Conservation (phyloP, 2,888 invertebrate genomes). For the Ormyrus thymus region DNA sequence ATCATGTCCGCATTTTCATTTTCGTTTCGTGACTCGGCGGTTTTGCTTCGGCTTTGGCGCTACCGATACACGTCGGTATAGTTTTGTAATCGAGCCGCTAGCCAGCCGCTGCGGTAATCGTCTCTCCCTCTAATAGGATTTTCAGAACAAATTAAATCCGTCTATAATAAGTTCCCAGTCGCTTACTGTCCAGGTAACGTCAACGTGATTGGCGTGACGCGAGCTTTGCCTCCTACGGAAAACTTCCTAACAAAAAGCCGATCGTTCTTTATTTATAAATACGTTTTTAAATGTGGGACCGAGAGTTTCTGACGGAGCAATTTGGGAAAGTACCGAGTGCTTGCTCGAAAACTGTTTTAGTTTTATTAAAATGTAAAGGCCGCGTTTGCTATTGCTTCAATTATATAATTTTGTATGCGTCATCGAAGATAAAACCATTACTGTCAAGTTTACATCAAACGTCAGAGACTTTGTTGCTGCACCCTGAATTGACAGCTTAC, state of each 20-base stretch:
- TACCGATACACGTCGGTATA: slow-evolving; percentile 9
- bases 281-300: too few relatives aligned
- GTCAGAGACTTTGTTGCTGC: slow-evolving; percentile 1
- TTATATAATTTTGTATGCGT: background rate
- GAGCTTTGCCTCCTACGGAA: too few relatives aligned
- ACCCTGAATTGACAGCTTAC: background rate
- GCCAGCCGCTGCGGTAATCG: slow-evolving; percentile 27
- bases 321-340: too few relatives aligned
- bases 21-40: slow-evolving; percentile 36
- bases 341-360: too few relatives aligned
- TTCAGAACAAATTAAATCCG: slow-evolving; percentile 46
- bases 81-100: slow-evolving; percentile 9
- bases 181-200: too few relatives aligned
- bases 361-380: too few relatives aligned
- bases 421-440: slow-evolving; percentile 14
- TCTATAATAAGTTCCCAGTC: slow-evolving; percentile 14
- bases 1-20: slow-evolving; percentile 43
- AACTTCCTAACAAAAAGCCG: too few relatives aligned
- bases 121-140: slow-evolving; percentile 47
- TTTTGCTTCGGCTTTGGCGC: slow-evolving; percentile 15
- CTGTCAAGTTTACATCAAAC: slow-evolving; percentile 1
- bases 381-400: too few relatives aligned
- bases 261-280: too few relatives aligned
- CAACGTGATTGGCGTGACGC: too few relatives aligned
- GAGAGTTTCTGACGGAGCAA: too few relatives aligned